Evolutionary conservation across 2,113 vertebrate genomes (phyloP), one percentile per base, ranked within the genome.

Genomic region (Vicugna pacos): DNA sequence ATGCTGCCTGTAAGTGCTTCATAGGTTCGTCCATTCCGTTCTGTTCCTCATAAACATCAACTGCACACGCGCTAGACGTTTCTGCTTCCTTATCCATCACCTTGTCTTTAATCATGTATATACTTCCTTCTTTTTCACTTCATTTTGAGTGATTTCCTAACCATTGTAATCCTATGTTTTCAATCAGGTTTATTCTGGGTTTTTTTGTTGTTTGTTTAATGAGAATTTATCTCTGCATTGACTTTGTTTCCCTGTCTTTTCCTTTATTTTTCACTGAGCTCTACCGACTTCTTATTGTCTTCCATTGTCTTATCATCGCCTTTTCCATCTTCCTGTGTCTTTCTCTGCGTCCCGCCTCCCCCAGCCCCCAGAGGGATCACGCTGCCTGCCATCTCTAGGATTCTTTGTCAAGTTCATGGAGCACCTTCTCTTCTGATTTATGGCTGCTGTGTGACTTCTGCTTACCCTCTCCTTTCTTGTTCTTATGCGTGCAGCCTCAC

Each of bases 71-170:
- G 48, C 24, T 73, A 67, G 9, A 67, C 75, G 46, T 32, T 38
- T 64, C 65, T 93, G 30, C 42, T 35, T 30, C 48, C 32, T 77
- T 38, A 32, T 58, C 46, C 32, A 42, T 72, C 8, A 58, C 8
- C 38, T 69, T 93, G 82, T 75, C 73, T 93, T 91, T 70, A 32
- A 48, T 79, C 12, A 20, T 77, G 95, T 91, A 42, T 62, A 84
- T 72, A 28, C 52, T 84, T 60, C 26, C 42, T 84, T 91, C 3
- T 77, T 62, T 83, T 82, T 87, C 20, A 70, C 70, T 86, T 91
- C 62, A 28, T 38, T 75, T 69, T 76, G 46, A 60, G 32, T 87
- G n/a, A 82, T 95, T 62, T 93, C 26, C 30, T 84, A 84, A 38
- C 20, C 32, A 75, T 16, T 46, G 2, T 24, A 80, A 75, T 11